Conservation (phyloP, 2,797 vertebrate genomes). For the Ceryle rudis region DNA sequence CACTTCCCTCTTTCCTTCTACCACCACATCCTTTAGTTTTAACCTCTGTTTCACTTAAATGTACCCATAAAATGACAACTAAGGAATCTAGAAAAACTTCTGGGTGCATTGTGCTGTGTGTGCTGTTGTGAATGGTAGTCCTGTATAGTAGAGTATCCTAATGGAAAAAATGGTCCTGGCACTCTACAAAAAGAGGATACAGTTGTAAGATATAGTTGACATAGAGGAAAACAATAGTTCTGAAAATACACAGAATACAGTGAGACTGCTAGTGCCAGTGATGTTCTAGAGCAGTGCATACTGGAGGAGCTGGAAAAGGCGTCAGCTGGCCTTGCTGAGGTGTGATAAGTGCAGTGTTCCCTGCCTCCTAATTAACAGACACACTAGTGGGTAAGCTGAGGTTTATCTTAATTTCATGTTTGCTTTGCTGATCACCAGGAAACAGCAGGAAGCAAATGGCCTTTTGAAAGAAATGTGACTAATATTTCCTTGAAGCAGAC, state of each 20-base stretch:
- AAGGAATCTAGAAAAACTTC: background rate
- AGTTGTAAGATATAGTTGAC: background rate
- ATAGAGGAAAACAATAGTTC: background rate
- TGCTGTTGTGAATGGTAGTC: background rate
- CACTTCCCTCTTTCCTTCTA: background rate
- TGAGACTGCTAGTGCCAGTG: background rate
- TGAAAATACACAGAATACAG: background rate
- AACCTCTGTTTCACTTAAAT: background rate
- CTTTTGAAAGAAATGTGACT: background rate
- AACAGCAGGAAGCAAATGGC: conserved; percentile 1
- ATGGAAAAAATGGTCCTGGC: background rate
- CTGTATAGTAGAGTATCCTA: background rate
- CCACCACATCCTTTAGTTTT: background rate
- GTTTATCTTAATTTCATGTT: conserved; percentile 47
- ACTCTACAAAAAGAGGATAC: background rate
- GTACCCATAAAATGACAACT: background rate
- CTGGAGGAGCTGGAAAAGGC: background rate
- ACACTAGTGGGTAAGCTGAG: background rate
- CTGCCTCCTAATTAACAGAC: background rate
- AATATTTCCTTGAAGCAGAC: background rate
- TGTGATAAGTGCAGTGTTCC: background rate
- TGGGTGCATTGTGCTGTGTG: background rate
- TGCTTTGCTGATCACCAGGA: conserved; percentile 37
- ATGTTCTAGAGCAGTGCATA: background rate
- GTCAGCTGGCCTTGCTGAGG: background rate